Percentiles rank a stretch among this genome's conserved stretches.
Evolutionary conservation across 2,888 invertebrate genomes (phyloP).

Genomic region (Temnothorax unifasciatus): DNA sequence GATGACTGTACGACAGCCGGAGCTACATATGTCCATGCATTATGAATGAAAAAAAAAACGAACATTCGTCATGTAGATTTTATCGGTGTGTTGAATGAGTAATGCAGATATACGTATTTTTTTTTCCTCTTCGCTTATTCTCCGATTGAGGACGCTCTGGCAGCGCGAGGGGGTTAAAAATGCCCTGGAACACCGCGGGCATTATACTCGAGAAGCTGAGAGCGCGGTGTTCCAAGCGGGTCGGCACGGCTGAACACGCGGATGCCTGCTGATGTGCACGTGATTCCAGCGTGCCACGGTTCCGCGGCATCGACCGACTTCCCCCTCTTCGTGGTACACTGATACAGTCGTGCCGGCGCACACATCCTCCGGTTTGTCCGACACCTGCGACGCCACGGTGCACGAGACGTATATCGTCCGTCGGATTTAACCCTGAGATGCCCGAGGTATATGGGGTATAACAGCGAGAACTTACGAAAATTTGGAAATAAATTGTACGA

Average conservation of each 20-base stretch:
- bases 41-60: neutral
- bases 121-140: neutral
- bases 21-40: neutral
- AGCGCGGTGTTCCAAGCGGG: slow-evolving; percentile 65
- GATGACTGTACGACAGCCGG: neutral
- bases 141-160: neutral
- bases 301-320: slow-evolving; percentile 83
- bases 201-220: slow-evolving; percentile 63
- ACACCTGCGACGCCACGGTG: slow-evolving; percentile 36
- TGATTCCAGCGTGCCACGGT: slow-evolving; percentile 82
- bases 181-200: slow-evolving; percentile 53
- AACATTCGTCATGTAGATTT: neutral
- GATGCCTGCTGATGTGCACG: slow-evolving; percentile 85
- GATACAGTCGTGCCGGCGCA: slow-evolving; percentile 60
- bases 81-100: neutral
- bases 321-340: slow-evolving; percentile 72
- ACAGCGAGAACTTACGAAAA: too few species aligned
- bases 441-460: neutral
- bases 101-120: neutral
- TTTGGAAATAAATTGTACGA: neutral
- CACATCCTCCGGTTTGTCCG: slow-evolving; percentile 43
- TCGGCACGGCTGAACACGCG: slow-evolving; percentile 82
- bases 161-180: slow-evolving; percentile 47
- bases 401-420: neutral
- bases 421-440: neutral